A percentile compares a stretch with the other conserved stretches of the same genome.
phyloP scores from a whole-genome alignment of 2,888 invertebrate species.

The Pteria penguin region DNA sequence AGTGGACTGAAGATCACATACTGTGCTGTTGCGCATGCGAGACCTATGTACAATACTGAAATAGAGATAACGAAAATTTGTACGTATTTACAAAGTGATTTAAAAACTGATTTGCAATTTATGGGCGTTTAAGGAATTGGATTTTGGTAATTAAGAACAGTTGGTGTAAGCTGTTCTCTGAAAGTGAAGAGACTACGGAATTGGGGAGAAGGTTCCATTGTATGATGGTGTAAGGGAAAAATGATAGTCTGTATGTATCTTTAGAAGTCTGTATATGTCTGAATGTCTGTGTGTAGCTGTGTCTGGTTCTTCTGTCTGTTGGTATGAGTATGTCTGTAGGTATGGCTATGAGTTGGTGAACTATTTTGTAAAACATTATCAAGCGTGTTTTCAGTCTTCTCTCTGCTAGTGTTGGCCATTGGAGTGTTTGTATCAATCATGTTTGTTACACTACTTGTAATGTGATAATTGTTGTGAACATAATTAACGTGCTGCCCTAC shows the following conservation, averaged over 20 bases:
- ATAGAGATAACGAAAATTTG: too few species aligned
- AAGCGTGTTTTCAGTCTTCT: neutral
- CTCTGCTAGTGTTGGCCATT: conserved; percentile 1
- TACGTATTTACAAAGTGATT: too few species aligned
- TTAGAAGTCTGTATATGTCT: conserved; percentile 5
- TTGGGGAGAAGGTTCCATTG: neutral
- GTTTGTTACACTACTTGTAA: conserved; percentile 7
- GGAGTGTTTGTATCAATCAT: neutral
- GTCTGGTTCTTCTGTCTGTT: conserved; percentile 5
- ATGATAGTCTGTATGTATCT: conserved; percentile 8
- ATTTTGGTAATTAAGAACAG: too few species aligned
- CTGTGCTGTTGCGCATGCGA: too few species aligned
- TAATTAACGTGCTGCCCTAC: neutral
- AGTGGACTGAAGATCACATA: too few species aligned
- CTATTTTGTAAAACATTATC: conserved; percentile 17
- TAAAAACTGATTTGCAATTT: too few species aligned
- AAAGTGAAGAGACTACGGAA: too few species aligned
- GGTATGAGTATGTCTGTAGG: conserved; percentile 8
- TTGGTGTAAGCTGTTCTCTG: too few species aligned
- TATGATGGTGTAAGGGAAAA: neutral
- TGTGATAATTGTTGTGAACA: conserved; percentile 18
- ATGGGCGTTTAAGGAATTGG: too few species aligned
- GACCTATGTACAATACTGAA: too few species aligned
- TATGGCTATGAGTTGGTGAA: neutral
- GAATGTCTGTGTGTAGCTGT: neutral